phyloP scores from a whole-genome alignment of 2,888 invertebrate species.

The Bombyx huttoni region DNA sequence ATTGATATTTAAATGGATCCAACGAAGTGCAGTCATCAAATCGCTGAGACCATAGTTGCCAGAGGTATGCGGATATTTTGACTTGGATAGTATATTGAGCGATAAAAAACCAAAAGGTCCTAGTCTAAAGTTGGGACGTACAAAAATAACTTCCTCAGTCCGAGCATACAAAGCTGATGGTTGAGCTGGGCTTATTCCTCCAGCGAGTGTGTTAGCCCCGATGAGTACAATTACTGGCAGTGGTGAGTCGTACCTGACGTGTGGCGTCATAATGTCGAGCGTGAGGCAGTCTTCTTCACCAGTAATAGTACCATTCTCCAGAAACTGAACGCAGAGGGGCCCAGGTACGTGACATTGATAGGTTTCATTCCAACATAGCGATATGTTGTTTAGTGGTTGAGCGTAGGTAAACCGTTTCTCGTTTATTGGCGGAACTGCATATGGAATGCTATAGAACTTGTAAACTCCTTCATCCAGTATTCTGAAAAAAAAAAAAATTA shows the following conservation, averaged over 20 bases:
- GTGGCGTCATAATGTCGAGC: conserved; percentile 86
- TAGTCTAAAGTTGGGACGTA: conserved; percentile 87
- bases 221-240: conserved; percentile 87
- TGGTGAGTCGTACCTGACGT: conserved; percentile 83
- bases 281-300: conserved; percentile 88
- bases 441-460: conserved; percentile 87
- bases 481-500: conserved; percentile 35
- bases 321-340: conserved; percentile 79
- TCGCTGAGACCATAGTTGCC: conserved; percentile 92
- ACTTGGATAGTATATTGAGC: conserved; percentile 76
- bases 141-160: conserved; percentile 86
- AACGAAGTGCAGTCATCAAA: conserved; percentile 80
- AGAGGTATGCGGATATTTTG: conserved; percentile 80
- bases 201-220: conserved; percentile 83
- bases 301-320: conserved; percentile 75
- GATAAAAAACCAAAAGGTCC: conserved; percentile 88
- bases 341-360: conserved; percentile 77
- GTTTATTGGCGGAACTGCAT: conserved; percentile 80
- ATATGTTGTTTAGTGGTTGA: conserved; percentile 75
- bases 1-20: conserved; percentile 86
- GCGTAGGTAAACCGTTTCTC: conserved; percentile 81
- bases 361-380: conserved; percentile 86
- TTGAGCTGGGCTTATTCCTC: conserved; percentile 80
- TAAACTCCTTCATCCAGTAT: conserved; percentile 83
- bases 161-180: conserved; percentile 84